These are phyloP conservation scores for Drosophila basisetae DNA, from an alignment of 2,888 invertebrate species.

Conservation along the genomic window DNA sequence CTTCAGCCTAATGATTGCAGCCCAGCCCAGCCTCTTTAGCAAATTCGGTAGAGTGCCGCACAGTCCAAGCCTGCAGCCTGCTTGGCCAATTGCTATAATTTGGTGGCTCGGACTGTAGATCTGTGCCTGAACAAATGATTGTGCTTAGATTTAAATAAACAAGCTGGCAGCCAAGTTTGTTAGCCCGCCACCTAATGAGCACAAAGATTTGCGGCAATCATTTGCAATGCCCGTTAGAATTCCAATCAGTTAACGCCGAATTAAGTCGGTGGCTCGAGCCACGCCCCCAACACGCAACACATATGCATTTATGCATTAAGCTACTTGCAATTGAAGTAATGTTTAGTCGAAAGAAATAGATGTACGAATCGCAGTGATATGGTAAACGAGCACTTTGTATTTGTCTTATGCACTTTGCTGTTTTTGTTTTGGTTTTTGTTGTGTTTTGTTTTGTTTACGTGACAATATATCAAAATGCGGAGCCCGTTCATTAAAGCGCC, in stretches of 20 bases:
- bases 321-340: constrained; percentile 36
- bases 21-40: constrained; percentile 50
- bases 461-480: constrained; percentile 76
- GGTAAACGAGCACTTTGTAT: constrained; percentile 45
- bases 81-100: constrained; percentile 68
- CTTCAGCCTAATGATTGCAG: constrained; percentile 54
- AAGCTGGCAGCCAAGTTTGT: constrained; percentile 57
- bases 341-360: constrained; percentile 32
- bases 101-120: constrained; percentile 30
- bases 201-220: constrained; percentile 62
- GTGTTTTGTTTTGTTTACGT: constrained; percentile 45
- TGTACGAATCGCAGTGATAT: constrained; percentile 6
- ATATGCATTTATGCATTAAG: constrained; percentile 1
- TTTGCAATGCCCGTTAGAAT: constrained; percentile 65
- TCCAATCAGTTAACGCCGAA: constrained; percentile 76
- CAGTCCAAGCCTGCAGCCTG: constrained; percentile 36
- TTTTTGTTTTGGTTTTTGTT: constrained; percentile 9
- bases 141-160: constrained; percentile 62
- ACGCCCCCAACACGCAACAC: constrained; percentile 55
- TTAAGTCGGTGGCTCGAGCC: constrained; percentile 55
- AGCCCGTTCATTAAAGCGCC: constrained; percentile 72
- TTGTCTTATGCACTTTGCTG: constrained; percentile 24
- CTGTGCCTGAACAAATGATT: constrained; percentile 38
- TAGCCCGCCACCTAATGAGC: constrained; percentile 65
- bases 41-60: constrained; percentile 24